These are phyloP conservation scores for Alviniconcha marisindica DNA, from an alignment of 1,140 invertebrate genomes.

Conservation along the genomic window DNA sequence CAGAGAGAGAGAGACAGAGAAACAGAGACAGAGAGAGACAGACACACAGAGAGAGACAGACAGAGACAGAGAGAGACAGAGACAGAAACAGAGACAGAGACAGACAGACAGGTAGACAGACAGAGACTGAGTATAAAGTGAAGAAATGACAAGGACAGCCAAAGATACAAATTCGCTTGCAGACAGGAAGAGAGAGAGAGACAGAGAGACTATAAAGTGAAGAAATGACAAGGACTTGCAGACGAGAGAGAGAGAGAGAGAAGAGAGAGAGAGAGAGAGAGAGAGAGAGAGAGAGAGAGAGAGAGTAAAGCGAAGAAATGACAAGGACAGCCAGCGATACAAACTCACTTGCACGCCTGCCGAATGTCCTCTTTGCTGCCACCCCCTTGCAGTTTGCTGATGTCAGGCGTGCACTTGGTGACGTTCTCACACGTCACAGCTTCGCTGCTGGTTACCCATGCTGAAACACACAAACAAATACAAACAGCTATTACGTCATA, in stretches of 20 bases:
- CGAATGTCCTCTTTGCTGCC: background rate
- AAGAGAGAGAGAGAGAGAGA: background rate
- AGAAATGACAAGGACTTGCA: too few species aligned
- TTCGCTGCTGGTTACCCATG: background rate
- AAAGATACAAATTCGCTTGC: background rate
- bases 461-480: background rate
- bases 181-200: slow-evolving; percentile 1
- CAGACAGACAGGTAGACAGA: background rate
- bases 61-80: slow-evolving; percentile 10
- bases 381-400: background rate
- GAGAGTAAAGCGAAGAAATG: background rate
- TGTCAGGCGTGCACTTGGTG: slow-evolving; percentile 11
- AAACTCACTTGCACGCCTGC: background rate
- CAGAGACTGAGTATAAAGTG: background rate
- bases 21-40: background rate
- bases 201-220: background rate
- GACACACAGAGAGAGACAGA: background rate
- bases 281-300: background rate
- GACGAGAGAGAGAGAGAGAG: slow-evolving; percentile 22
- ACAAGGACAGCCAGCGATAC: too few species aligned
- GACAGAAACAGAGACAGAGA: background rate
- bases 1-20: slow-evolving; percentile 23
- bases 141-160: background rate
- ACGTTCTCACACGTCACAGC: background rate
- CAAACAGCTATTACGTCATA: slow-evolving; percentile 10